Evolutionary conservation across 2,888 invertebrate species (phyloP).

Genomic region (Acleris holmiana): DNA sequence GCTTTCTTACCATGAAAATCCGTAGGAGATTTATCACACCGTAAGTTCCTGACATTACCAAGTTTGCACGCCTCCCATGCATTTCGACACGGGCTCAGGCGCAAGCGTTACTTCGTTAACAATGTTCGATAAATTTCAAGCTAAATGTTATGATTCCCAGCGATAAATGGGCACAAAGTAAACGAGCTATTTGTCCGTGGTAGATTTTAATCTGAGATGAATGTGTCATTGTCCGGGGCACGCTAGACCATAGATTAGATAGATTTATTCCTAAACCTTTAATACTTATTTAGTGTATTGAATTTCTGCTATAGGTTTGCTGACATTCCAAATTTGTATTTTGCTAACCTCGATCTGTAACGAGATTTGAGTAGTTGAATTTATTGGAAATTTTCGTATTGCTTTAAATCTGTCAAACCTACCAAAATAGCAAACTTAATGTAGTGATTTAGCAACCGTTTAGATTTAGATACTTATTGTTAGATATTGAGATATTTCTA

Average conservation of each 20-base stretch:
- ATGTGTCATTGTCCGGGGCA: slow-evolving; percentile 62
- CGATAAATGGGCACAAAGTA: slow-evolving; percentile 45
- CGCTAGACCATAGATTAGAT: slow-evolving; percentile 42
- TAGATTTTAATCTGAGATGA: slow-evolving; percentile 71
- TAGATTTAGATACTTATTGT: no score
- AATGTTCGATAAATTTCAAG: slow-evolving; percentile 42
- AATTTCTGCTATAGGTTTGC: slow-evolving; percentile 28
- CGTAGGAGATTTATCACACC: slow-evolving; percentile 30
- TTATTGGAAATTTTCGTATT: slow-evolving; percentile 18
- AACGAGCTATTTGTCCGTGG: slow-evolving; percentile 66
- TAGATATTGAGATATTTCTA: no score
- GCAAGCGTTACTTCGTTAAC: slow-evolving; percentile 35
- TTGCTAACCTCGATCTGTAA: slow-evolving; percentile 23
- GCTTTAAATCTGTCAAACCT: slow-evolving; percentile 2
- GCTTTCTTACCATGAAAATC: slow-evolving; percentile 28
- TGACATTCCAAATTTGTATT: slow-evolving; percentile 34
- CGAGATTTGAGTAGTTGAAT: not conserved
- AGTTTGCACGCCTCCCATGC: slow-evolving; percentile 43
- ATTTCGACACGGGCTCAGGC: slow-evolving; percentile 40
- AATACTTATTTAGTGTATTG: slow-evolving; percentile 28
- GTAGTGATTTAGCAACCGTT: no score
- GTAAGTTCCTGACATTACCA: slow-evolving; percentile 32
- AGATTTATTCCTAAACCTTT: slow-evolving; percentile 33
- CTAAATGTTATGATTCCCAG: slow-evolving; percentile 42
- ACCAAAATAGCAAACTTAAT: slow-evolving; percentile 11